A percentile compares a stretch with the other conserved stretches of the same genome.
Conservation (phyloP, 2,888 invertebrate species). For the Kuschelorhynchus macadamiae region DNA sequence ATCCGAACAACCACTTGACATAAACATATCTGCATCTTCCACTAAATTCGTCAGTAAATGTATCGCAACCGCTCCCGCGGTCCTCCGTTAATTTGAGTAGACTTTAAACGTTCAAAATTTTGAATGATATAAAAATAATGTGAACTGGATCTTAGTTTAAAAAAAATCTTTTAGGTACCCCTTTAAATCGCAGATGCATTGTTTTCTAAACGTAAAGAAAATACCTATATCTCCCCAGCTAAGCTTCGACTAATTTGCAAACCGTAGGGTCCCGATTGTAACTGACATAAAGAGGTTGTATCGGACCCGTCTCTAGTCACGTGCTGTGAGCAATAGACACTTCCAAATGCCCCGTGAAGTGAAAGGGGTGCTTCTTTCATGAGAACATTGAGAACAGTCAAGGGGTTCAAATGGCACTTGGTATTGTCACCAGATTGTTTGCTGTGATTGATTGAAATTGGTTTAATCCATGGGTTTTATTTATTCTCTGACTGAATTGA, state of each 20-base stretch:
- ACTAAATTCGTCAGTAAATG: too few species aligned
- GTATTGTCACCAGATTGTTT: constrained; percentile 63
- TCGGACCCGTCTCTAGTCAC: constrained; percentile 46
- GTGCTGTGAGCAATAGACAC: constrained; percentile 46
- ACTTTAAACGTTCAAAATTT: too few species aligned
- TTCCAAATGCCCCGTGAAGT: constrained; percentile 50
- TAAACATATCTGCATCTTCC: too few species aligned
- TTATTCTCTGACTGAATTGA: constrained; percentile 37
- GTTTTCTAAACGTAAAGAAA: too few species aligned
- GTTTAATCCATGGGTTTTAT: constrained; percentile 51
- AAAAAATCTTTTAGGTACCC: too few species aligned
- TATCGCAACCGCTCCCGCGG: too few species aligned
- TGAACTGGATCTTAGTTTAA: too few species aligned
- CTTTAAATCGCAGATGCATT: too few species aligned
- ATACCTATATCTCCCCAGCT: too few species aligned
- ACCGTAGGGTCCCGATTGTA: constrained; percentile 46
- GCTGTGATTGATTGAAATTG: constrained; percentile 59
- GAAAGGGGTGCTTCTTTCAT: constrained; percentile 53
- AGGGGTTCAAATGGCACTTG: constrained; percentile 58
- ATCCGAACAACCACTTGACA: too few species aligned
- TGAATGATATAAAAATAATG: too few species aligned
- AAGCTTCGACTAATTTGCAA: constrained; percentile 30
- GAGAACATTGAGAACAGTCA: constrained; percentile 51
- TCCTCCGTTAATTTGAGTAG: too few species aligned
- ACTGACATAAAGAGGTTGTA: constrained; percentile 54